Percentiles rank a stretch among this genome's conserved stretches.
These are phyloP conservation scores for Carpatolechia fugitivella DNA, from an alignment of 2,888 invertebrate genomes.

Conservation along the genomic window DNA sequence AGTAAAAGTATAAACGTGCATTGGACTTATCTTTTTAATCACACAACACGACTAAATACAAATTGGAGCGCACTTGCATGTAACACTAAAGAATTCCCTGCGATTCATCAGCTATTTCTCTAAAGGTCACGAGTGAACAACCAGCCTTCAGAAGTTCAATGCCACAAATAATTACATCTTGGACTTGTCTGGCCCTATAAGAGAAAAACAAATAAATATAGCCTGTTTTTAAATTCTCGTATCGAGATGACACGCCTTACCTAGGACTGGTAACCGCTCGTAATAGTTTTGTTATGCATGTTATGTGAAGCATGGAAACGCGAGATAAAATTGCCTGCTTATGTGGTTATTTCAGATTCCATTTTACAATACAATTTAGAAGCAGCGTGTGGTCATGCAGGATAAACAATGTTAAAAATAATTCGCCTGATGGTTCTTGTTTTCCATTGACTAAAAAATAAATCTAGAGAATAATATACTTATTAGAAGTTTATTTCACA, in stretches of 20 bases:
- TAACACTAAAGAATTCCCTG: conserved; percentile 32
- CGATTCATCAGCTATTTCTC: conserved; percentile 44
- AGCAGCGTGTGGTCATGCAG: not conserved
- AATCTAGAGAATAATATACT: too few relatives aligned
- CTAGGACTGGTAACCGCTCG: conserved; percentile 30
- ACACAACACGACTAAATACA: not conserved
- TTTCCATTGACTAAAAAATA: not conserved
- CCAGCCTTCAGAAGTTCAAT: conserved; percentile 55
- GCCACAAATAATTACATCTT: conserved; percentile 60
- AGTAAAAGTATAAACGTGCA: not conserved
- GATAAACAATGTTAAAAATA: not conserved
- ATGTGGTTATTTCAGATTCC: not conserved
- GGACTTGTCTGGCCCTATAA: conserved; percentile 27
- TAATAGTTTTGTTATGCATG: conserved; percentile 29
- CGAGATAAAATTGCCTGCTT: not conserved
- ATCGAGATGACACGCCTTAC: conserved; percentile 44
- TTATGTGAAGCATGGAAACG: conserved; percentile 18
- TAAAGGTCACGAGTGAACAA: conserved; percentile 74
- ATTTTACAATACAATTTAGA: conserved; percentile 1
- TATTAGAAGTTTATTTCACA: too few relatives aligned
- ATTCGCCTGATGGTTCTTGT: not conserved
- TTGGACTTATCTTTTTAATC: conserved; percentile 1
- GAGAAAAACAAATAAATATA: conserved; percentile 40
- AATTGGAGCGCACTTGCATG: conserved; percentile 13
- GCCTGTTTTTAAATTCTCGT: conserved; percentile 44